Base-by-base conservation (phyloP, 2,888 invertebrate genomes). In the Belgica antarctica region DNA sequence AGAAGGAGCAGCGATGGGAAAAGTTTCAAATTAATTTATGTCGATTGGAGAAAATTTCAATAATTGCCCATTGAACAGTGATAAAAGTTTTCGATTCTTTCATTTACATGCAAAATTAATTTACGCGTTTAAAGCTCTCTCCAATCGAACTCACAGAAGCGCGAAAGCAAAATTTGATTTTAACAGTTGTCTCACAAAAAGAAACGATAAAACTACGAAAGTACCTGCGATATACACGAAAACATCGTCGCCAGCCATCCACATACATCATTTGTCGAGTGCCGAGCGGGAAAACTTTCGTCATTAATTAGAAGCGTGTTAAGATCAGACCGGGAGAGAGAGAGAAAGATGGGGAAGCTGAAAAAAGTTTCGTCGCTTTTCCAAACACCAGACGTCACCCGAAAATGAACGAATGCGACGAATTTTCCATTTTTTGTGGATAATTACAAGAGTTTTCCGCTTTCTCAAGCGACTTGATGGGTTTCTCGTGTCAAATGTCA, bases 141-240 rank as follows among this genome's bases (percentile, higher is more conserved):
- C 12, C 52, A 22, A 52, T 52, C 46, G 46, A 10, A n/a, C n/a
- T n/a, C n/a, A n/a, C n/a, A n/a, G n/a, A n/a, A n/a, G n/a, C n/a
- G n/a, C n/a, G n/a, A n/a, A n/a, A n/a, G n/a, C n/a, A n/a, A n/a
- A 4, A 52, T 22, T 52, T 52, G 52, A 52, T 17, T 52, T 61
- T 8, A 12, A 34, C 12, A 3, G 17, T 62, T 62, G n/a, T n/a
- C 19, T 31, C 15, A 17, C 31, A 8, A 24, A 41, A 19, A 41
- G 1, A 17, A 63, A 63, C 8, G 22, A 52, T 31, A 22, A 10
- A 41, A 41, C 68, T 68, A 68, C 68, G 34, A 68, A 57, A 52
- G 68, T 68, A 68, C 68, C 68, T 68, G 68, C 57, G 52, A 68
- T 68, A 31, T 68, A 68, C 68, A 68, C 2, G 59, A 59, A 59